A percentile compares a stretch with the other conserved stretches of the same genome.
These are phyloP conservation scores for Nematostella vectensis DNA, from an alignment of 92 coral and sea anemone species.

Conservation along the genomic window DNA sequence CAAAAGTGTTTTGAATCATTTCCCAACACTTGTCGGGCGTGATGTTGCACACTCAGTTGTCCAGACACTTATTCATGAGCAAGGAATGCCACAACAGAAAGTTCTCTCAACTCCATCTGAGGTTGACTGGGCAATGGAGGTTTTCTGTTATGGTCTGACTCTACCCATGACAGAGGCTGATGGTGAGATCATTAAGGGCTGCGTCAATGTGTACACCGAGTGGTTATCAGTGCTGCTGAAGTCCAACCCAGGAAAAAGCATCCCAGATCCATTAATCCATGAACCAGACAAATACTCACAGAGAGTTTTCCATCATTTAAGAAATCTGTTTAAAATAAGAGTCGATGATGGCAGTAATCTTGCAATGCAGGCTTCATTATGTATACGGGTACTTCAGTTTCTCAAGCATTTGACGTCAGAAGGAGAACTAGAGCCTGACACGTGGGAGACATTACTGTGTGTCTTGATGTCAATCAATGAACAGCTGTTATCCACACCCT, in stretches of 20 bases:
- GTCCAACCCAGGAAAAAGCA: conserved; percentile 51
- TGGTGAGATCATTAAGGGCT: conserved; percentile 90
- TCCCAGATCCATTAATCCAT: conserved; percentile 62
- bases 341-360: conserved; percentile 64
- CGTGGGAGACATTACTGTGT: conserved; percentile 83
- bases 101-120: conserved; percentile 51
- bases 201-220: conserved; percentile 79
- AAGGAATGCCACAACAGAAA: conserved; percentile 33
- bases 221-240: conserved; percentile 64
- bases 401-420: conserved; percentile 60
- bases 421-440: conserved; percentile 50
- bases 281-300: conserved; percentile 73
- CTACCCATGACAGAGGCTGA: conserved; percentile 84
- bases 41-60: conserved; percentile 82
- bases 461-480: conserved; percentile 75
- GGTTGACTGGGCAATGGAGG: conserved; percentile 96
- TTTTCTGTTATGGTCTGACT: conserved; percentile 79
- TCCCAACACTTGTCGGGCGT: conserved; percentile 73
- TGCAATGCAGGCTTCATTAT: conserved; percentile 90
- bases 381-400: conserved; percentile 70
- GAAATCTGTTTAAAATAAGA: conserved; percentile 73
- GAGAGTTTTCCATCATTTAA: conserved; percentile 82
- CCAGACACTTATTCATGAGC: conserved; percentile 59
- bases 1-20: conserved; percentile 69
- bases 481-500: conserved; percentile 80